These are phyloP conservation scores for Sebastes minor DNA, from an alignment of 2,797 vertebrate genomes.

Conservation along the genomic window DNA sequence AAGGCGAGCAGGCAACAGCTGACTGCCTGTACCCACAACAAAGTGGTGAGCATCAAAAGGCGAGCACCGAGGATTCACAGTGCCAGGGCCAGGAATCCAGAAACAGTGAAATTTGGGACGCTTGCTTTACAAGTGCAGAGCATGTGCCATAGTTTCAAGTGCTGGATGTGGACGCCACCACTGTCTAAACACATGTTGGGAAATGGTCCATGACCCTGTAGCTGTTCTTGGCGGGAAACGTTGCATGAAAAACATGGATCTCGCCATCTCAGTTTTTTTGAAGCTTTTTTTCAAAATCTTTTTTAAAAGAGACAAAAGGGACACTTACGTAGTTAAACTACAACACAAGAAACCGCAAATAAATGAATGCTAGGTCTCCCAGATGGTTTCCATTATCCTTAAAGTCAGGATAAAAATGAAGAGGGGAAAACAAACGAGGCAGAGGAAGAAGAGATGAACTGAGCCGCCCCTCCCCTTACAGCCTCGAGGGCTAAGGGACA, in stretches of 20 bases:
- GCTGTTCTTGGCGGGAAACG: slow-evolving; percentile 22
- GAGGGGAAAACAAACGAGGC: slow-evolving; percentile 63
- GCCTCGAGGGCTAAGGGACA: slow-evolving; percentile 58
- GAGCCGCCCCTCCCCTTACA: slow-evolving; percentile 27
- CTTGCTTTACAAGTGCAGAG: background rate
- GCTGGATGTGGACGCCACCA: background rate
- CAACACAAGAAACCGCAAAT: slow-evolving; percentile 58
- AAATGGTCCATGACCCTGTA: slow-evolving; percentile 29
- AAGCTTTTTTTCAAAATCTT: background rate
- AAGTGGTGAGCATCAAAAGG: slow-evolving; percentile 34
- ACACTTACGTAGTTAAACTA: slow-evolving; percentile 37
- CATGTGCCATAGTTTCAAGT: slow-evolving; percentile 10
- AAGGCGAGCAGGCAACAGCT: slow-evolving; percentile 53
- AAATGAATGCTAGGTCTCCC: slow-evolving; percentile 65
- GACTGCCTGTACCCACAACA: slow-evolving; percentile 43
- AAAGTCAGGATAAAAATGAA: slow-evolving; percentile 64
- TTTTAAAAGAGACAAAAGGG: slow-evolving; percentile 53
- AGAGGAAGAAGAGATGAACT: slow-evolving; percentile 60
- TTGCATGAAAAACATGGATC: slow-evolving; percentile 9
- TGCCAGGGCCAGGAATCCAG: slow-evolving; percentile 9
- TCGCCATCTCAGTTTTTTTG: slow-evolving; percentile 3
- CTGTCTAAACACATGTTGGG: slow-evolving; percentile 17
- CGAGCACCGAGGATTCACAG: background rate
- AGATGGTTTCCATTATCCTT: slow-evolving; percentile 75
- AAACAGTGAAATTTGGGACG: background rate